phyloP scores from a whole-genome alignment of 2,888 invertebrate species.

The Onthophagus sagittarius region DNA sequence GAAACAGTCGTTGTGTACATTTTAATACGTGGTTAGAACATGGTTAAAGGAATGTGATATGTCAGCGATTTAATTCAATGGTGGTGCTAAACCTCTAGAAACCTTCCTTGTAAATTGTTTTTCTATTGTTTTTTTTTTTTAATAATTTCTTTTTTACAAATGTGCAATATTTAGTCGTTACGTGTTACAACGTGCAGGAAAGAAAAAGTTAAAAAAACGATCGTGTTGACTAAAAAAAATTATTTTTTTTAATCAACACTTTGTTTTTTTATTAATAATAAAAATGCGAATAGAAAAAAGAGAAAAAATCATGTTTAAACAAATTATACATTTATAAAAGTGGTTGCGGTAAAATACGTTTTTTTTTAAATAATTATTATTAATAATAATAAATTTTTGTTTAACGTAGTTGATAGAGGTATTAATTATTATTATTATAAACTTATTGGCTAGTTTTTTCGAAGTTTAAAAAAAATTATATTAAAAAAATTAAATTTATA shows the following conservation, averaged over 20 bases:
- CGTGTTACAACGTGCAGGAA: not conserved
- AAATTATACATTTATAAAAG: not conserved
- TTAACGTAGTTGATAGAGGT: not conserved
- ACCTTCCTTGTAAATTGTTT: not conserved
- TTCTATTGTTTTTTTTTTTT: too few species aligned
- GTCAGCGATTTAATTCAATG: not conserved
- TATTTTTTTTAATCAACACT: too few species aligned
- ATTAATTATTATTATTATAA: not conserved
- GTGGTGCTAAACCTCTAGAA: not conserved
- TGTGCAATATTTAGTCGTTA: not conserved
- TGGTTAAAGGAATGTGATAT: not conserved
- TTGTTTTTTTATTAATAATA: not conserved
- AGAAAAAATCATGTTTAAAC: not conserved
- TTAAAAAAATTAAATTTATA: constrained; percentile 2
- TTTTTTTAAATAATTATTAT: not conserved
- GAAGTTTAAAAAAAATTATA: not conserved
- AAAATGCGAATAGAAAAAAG: not conserved
- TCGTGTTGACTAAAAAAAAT: not conserved
- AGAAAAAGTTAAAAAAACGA: not conserved
- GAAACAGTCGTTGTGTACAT: not conserved
- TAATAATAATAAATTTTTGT: not conserved
- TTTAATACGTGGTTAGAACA: not conserved
- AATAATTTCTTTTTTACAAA: not conserved
- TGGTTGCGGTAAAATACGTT: not conserved
- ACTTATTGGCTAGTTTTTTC: not conserved